phyloP scores from a whole-genome alignment of 2,113 vertebrate genomes.

The Sialia sialis region DNA sequence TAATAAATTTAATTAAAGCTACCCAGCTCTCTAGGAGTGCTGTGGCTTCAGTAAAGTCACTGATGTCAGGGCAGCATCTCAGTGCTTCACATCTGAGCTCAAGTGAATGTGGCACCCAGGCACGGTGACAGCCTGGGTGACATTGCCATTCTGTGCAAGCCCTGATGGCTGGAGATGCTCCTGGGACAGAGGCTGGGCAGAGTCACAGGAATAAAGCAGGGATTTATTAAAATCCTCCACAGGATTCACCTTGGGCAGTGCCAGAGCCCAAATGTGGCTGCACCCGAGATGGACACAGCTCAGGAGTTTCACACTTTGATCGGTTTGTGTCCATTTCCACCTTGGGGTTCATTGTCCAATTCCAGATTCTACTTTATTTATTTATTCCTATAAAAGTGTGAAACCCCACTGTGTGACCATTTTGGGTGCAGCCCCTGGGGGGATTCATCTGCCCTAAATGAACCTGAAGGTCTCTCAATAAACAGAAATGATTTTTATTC shows the following conservation, averaged over 20 bases:
- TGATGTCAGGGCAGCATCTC: background rate
- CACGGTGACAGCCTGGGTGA: accelerated
- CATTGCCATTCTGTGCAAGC: background rate
- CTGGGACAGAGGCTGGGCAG: background rate
- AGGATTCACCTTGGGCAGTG: background rate
- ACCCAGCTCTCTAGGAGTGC: background rate
- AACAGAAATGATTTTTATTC: too few species aligned
- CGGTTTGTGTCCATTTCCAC: background rate
- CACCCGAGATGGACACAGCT: background rate
- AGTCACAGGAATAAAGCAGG: background rate
- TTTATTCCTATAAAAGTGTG: too few species aligned
- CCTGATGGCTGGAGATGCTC: background rate
- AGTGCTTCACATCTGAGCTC: background rate
- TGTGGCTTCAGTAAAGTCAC: background rate
- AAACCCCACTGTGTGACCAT: too few species aligned
- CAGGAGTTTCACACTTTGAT: background rate
- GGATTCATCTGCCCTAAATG: too few species aligned
- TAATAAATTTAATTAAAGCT: background rate
- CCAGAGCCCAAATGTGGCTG: background rate
- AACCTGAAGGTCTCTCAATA: too few species aligned
- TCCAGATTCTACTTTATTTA: too few species aligned
- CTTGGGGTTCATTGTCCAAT: background rate
- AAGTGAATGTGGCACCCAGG: background rate
- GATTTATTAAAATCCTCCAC: background rate
- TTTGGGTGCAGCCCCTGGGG: too few species aligned